Conservation (phyloP, 2,113 vertebrate genomes). For the Ceratotherium simum region DNA sequence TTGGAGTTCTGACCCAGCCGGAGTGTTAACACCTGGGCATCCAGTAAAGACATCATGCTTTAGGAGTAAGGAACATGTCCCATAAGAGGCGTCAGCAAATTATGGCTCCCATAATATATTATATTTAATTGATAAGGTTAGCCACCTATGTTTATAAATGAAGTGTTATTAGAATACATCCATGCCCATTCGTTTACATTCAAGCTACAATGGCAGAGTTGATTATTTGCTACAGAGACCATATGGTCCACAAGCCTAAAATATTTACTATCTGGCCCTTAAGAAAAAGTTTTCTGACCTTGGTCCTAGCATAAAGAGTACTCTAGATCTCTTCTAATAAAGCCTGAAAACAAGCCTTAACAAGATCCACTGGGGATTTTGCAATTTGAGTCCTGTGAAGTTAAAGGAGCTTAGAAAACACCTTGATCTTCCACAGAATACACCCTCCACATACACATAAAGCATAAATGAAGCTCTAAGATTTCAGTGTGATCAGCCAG, state of each 20-base stretch:
- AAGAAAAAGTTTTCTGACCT: background rate
- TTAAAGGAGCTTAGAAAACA: background rate
- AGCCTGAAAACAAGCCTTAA: background rate
- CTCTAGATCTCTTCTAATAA: background rate
- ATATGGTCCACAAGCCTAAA: background rate
- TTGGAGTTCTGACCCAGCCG: background rate
- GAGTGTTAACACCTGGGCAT: background rate
- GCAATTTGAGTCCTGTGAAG: background rate
- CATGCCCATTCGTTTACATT: background rate
- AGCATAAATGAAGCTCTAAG: background rate
- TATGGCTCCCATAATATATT: background rate
- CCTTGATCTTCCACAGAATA: background rate
- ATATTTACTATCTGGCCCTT: background rate
- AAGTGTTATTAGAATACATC: background rate
- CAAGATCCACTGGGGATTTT: background rate
- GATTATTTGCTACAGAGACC: background rate
- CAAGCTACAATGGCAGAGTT: background rate
- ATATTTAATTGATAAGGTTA: background rate
- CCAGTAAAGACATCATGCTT: background rate
- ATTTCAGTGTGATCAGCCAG: background rate
- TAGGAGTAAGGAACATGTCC: background rate
- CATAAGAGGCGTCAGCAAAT: background rate
- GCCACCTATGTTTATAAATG: background rate
- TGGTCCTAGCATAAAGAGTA: background rate
- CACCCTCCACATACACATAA: background rate